These are phyloP conservation scores for Cheilosia scutellata DNA, from an alignment of 2,888 invertebrate genomes.

Conservation along the genomic window DNA sequence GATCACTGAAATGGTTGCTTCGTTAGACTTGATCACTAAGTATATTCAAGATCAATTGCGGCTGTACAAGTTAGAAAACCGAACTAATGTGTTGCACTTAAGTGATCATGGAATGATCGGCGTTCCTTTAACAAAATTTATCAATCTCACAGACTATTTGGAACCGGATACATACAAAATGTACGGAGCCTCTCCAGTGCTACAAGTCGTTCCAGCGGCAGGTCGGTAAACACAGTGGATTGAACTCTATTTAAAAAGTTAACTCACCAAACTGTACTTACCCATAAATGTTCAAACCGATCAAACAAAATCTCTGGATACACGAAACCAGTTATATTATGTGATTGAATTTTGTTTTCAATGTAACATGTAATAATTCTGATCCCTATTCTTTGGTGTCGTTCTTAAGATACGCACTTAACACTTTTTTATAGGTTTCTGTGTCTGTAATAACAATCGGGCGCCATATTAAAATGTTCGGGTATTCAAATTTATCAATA, in stretches of 20 bases:
- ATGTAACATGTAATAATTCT: no score
- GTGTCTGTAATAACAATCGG: background rate
- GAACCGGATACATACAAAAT: conserved; percentile 84
- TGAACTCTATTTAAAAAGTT: background rate
- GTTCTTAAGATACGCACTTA: no score
- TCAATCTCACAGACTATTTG: conserved; percentile 86
- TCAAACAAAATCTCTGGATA: background rate
- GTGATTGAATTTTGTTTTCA: no score
- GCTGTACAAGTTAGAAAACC: conserved; percentile 84
- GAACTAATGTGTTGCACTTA: conserved; percentile 88
- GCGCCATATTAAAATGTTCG: background rate
- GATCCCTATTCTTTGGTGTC: no score
- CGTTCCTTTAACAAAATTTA: conserved; percentile 85
- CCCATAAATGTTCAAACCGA: background rate
- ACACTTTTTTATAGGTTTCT: background rate
- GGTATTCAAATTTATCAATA: background rate
- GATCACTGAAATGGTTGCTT: conserved; percentile 83
- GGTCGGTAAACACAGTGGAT: conserved; percentile 81
- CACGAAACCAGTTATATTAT: no score
- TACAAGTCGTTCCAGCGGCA: conserved; percentile 86
- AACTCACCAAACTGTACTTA: background rate
- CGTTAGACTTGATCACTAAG: conserved; percentile 85
- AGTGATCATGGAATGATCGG: conserved; percentile 90
- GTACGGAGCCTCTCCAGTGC: conserved; percentile 86
- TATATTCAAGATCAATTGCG: conserved; percentile 86